Base-by-base conservation (phyloP, 2,888 invertebrate genomes). In the Chirona hameri region DNA sequence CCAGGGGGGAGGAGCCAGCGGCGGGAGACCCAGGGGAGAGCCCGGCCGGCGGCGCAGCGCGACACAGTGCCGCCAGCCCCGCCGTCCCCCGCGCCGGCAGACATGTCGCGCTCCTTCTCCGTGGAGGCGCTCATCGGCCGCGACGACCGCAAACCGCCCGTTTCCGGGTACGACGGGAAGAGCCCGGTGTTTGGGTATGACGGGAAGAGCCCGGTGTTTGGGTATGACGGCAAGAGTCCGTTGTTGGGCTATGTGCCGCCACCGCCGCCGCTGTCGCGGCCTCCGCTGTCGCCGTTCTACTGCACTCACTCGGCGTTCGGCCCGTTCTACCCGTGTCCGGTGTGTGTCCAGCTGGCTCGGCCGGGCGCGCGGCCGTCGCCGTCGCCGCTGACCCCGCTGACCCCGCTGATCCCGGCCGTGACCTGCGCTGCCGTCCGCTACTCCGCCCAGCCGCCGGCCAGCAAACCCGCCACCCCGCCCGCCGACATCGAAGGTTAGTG, bases 61-160 rank as follows among this genome's bases (percentile, higher is more conserved):
- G 27, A 18, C 65, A n/a, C 65, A 65, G n/a, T 10, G n/a, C 65
- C 65, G 65, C 65, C 65, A 10, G 65, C 65, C 18, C 24, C 18
- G 55, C 55, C 55, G 57, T 57, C 57, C 21, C n/a, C 65, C 65
- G n/a, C 10, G 65, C 65, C 60, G 27, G n/a, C 27, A n/a, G 27
- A 24, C 46, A 88, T 88, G 88, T 88, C 88, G n/a, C 86, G 87
- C 27, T 88, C 88, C 24, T 88, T 88, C 84, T 86, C 86, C 81
- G 88, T 88, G 81, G 88, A 88, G 84, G 87, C 88, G 10, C 85
- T 88, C 48, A 88, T 88, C 81, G 86, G 87, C 81, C 87, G 76
- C 76, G 46, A 46, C 76, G 76, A 76, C 76, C 39, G 46, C 24
- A 76, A 76, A 39, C n/a, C 76, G 76, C 18, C 9, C 76, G 76